phyloP scores from a whole-genome alignment of 2,888 invertebrate species.

The Elegia similella region DNA sequence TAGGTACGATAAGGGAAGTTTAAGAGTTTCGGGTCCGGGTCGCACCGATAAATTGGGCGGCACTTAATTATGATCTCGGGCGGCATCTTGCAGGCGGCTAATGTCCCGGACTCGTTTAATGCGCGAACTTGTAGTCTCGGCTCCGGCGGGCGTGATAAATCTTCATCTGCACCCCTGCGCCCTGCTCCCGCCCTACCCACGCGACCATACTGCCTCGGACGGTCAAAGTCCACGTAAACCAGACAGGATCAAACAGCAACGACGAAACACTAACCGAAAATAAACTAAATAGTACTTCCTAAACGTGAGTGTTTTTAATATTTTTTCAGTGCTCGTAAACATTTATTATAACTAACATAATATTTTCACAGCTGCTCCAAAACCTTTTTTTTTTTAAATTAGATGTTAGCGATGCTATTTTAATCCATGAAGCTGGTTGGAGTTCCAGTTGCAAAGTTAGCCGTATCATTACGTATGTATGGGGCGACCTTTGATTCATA shows the following conservation, averaged over 20 bases:
- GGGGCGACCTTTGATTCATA: conserved; percentile 26
- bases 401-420: neutral
- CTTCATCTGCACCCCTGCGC: conserved; percentile 61
- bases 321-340: neutral
- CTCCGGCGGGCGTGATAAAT: conserved; percentile 78
- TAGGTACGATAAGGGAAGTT: conserved; percentile 78
- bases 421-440: neutral
- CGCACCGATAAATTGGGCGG: conserved; percentile 81
- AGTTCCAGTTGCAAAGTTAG: conserved; percentile 5
- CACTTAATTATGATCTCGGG: conserved; percentile 82
- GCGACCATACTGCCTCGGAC: neutral
- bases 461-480: conserved; percentile 16
- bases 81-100: conserved; percentile 81
- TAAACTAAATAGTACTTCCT: neutral
- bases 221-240: neutral
- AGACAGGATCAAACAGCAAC: neutral
- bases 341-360: neutral
- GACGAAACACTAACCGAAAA: neutral
- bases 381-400: neutral
- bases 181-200: conserved; percentile 2
- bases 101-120: conserved; percentile 81
- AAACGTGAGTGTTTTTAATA: neutral
- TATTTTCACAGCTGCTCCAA: neutral
- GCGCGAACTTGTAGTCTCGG: conserved; percentile 78
- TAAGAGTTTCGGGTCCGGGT: conserved; percentile 76